Conservation (phyloP, 2,113 vertebrate species). For the Sitta europaea region DNA sequence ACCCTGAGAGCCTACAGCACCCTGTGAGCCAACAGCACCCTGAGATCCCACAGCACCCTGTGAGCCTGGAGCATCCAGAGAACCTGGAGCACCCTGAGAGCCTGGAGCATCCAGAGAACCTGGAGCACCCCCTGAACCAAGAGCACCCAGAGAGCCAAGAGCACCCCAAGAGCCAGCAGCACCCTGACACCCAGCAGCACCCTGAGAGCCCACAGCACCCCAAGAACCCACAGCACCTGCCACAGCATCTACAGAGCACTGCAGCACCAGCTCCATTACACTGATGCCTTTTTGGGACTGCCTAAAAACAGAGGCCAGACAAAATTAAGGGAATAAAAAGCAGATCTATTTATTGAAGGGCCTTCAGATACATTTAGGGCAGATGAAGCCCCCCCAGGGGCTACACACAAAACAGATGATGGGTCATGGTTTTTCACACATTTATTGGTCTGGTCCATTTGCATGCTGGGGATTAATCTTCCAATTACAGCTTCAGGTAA, state of each 20-base stretch:
- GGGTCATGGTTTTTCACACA: rapidly evolving
- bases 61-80: no score
- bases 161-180: background rate
- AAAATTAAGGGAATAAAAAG: background rate
- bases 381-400: background rate
- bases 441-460: background rate
- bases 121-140: background rate
- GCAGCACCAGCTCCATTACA: rapidly evolving
- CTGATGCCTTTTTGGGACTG: background rate
- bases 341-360: background rate
- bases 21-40: background rate
- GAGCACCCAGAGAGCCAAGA: background rate
- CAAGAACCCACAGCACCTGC: background rate
- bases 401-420: background rate
- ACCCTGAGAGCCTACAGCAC: background rate
- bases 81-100: no score
- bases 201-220: background rate
- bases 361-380: background rate
- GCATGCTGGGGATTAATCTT: rapidly evolving
- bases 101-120: no score
- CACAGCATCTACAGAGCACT: rapidly evolving
- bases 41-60: no score
- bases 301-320: background rate
- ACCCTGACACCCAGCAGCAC: background rate
- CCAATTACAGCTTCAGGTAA: background rate